Evolutionary conservation across 2,113 vertebrate genomes (phyloP).

Genomic region (Saccopteryx bilineata): DNA sequence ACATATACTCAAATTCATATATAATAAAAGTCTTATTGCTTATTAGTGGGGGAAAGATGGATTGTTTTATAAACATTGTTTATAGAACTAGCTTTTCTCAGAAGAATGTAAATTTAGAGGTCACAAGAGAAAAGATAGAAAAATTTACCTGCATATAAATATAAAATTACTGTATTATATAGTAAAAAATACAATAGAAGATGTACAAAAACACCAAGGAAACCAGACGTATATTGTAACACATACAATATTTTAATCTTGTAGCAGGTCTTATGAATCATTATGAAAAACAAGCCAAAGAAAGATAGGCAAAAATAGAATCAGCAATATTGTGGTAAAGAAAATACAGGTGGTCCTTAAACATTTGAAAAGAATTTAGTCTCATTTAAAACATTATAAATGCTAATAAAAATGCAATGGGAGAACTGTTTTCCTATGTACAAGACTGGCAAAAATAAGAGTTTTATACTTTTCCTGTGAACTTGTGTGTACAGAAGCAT

Average conservation of each 20-base stretch:
- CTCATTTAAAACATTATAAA: not conserved
- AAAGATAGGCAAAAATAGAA: not conserved
- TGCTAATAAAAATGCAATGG: not conserved
- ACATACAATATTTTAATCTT: not conserved
- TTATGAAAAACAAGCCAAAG: not conserved
- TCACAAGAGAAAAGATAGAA: not conserved
- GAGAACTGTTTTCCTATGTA: not conserved
- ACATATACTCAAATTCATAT: not conserved
- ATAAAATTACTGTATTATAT: not conserved
- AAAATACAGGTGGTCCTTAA: not conserved
- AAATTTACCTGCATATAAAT: not conserved
- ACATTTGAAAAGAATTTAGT: not conserved
- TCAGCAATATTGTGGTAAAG: not conserved
- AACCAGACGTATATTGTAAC: not conserved
- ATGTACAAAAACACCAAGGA: not conserved
- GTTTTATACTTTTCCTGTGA: not conserved
- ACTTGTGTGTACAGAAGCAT: not conserved
- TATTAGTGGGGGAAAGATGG: not conserved
- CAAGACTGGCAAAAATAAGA: not conserved
- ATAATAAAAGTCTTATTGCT: not conserved
- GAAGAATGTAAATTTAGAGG: not conserved
- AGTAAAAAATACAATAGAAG: not conserved
- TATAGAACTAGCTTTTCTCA: not conserved
- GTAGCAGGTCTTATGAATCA: not conserved
- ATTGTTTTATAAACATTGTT: not conserved